Base-by-base conservation (phyloP, 2,113 vertebrate genomes). In the Emydocephalus ijimae region DNA sequence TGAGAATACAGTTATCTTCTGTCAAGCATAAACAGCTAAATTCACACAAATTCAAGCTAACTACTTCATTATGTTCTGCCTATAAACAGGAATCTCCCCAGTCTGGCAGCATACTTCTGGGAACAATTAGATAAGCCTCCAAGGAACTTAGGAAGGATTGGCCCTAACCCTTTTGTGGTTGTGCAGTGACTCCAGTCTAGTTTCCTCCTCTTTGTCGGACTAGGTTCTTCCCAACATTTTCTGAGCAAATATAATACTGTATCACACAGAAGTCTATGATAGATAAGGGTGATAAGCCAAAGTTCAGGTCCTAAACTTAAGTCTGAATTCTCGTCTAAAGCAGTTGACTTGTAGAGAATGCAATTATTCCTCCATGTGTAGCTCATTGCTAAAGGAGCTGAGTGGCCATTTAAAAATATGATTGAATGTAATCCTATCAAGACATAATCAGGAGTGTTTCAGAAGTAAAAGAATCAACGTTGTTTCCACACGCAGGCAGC, bases 391-490 rank as follows among this genome's bases (percentile, higher is more conserved):
- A 11, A 57, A 90, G 89, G 92, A 89, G 34, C 4, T 93, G 0
- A 74, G 18, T 24, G 48, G 43, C 87, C 89, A 10, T 61, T 90
- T 93, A 89, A 0, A 94, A 91, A 93, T 88, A 26, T 50, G 89
- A 90, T 91, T 15, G 39, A 88, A n/a, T 92, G 9, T 15, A 50
- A 29, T 0, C 93, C 14, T 89, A 29, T 69, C 20, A 93, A 92
- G 59, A 95, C 92, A 34, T 85, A 90, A 1, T 86, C n/a, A 59
- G 26, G 69, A 93, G 57, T 59, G 59, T 45, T 95, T 87, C 3
- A 91, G 9, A 12, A 81, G 74, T 91, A 91, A 85, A 69, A 34
- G 0, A 55, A 89, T 91, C 59, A 92, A 15, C 5, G 15, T 3
- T 12, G 91, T 90, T 93, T 90, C 57, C 50, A 43, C 45, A 89